Evolutionary conservation across 1,140 invertebrate species (phyloP), one percentile per base, ranked within the genome.

Genomic region (Diorhabda carinulata): DNA sequence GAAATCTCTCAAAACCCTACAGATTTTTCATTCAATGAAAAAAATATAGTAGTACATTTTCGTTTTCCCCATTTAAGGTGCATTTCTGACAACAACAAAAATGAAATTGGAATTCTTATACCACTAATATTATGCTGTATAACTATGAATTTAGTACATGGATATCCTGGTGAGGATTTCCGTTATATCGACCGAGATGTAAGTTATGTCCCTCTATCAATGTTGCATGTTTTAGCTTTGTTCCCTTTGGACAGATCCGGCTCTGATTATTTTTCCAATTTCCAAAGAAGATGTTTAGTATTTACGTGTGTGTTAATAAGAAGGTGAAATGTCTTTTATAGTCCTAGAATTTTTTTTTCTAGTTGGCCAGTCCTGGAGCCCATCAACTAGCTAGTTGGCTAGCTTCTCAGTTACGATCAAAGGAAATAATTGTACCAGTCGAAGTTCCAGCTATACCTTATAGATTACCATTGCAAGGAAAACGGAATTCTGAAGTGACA

Each of bases 311-410:
- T 56, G 6, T 56, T n/a, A 56, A 56, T 7, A 56, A 41, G 10
- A 9, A 44, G 62, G 44, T 43, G 42, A 4, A n/a, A 40, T 47
- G 40, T 9, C 56, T n/a, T 10, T 5, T 9, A 61, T 5, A 10
- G 43, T 25, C 40, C 2, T 66, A 56, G 6, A 56, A n/a, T 10
- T 6, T 64, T 61, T 69, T 69, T 66, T 75, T 68, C 10, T 60
- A 79, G 78, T 77, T 72, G 73, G 68, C 72, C 3, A 75, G 74
- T 67, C 76, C 76, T 0, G 77, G 77, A 25, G 74, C 75, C 4
- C 78, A 79, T 64, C 78, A 79, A 63, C 68, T 78, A 47, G 75
- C 76, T 43, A 79, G 75, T 59, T 79, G 77, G 76, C 57, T 79
- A 10, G 71, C 73, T 3, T 72, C 69, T 3, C 75, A 78, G 47